Evolutionary conservation across 2,113 vertebrate species (phyloP), one percentile per base, ranked within the genome.

Genomic region (Alaudala cheleensis): DNA sequence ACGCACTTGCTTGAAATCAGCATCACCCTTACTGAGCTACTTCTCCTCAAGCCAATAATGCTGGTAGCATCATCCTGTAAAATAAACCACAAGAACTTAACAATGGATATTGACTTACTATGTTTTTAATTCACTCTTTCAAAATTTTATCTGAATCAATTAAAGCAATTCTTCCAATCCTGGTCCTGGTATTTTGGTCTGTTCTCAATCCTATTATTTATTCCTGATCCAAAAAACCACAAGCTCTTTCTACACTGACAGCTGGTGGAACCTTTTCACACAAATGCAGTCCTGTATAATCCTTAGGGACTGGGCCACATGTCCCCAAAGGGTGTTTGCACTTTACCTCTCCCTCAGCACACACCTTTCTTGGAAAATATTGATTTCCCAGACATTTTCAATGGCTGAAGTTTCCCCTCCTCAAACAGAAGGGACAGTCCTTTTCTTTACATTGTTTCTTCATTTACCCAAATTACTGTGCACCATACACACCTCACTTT

Each of bases 401-500:
- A 37, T 25, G 25, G 40, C 21, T 80, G 34, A 70, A 39, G 5
- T 60, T 88, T 74, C 8, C 18, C 21, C 13, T 70, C 34, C 61
- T 84, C 40, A 28, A 70, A 20, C 34, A 80, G 24, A 39, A 76
- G 13, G 12, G 28, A 49, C 6, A 28, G 6, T 19, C 25, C 8
- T 22, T 25, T 77, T 47, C 12, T 44, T 77, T 31, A 39, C 64
- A 39, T 54, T 44, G 17, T 39, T 84, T 54, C 79, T 74, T 70
- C 39, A 49, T 70, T 60, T 70, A 54, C 18, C 18, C 31, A 81
- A 31, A 50, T 23, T 34, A 33, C 42, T 47, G 22, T 29, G 40
- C 14, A 50, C 21, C 24, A 28, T 5, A 71, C 4, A 14, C 1
- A 1, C 8, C 4, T 14, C 5, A 40, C 40, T 37, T 28, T 11